Conservation (phyloP, 2,797 vertebrate species). For the Threskiornis aethiopicus region DNA sequence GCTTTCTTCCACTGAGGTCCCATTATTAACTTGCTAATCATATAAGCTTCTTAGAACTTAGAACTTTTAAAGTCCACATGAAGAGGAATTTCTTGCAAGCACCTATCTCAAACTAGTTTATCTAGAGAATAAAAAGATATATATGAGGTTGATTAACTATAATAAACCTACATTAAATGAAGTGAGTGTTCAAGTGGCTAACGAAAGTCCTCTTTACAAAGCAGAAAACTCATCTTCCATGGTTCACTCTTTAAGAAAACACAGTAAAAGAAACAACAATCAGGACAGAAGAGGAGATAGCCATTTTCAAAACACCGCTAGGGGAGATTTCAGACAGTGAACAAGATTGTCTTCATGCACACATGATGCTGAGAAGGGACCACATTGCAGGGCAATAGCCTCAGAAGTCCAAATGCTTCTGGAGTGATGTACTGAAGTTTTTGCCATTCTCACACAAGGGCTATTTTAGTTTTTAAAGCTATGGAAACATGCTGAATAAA, state of each 20-base stretch:
- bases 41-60: neutral
- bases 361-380: neutral
- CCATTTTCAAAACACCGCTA: neutral
- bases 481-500: neutral
- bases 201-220: neutral
- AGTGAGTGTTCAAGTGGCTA: neutral
- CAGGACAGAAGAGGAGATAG: neutral
- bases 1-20: neutral
- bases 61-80: neutral
- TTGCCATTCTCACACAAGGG: neutral
- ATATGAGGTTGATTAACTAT: neutral
- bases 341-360: neutral
- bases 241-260: neutral
- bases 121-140: neutral
- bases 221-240: neutral
- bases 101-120: neutral
- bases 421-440: neutral
- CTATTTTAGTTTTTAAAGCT: neutral
- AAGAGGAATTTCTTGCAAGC: neutral
- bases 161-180: neutral
- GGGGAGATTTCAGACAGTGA: neutral
- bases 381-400: neutral
- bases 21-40: neutral
- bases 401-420: neutral
- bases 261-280: neutral